Evolutionary conservation across 1,140 invertebrate genomes (phyloP), one percentile per base, ranked within the genome.

Genomic region (Drosophila suzukii): DNA sequence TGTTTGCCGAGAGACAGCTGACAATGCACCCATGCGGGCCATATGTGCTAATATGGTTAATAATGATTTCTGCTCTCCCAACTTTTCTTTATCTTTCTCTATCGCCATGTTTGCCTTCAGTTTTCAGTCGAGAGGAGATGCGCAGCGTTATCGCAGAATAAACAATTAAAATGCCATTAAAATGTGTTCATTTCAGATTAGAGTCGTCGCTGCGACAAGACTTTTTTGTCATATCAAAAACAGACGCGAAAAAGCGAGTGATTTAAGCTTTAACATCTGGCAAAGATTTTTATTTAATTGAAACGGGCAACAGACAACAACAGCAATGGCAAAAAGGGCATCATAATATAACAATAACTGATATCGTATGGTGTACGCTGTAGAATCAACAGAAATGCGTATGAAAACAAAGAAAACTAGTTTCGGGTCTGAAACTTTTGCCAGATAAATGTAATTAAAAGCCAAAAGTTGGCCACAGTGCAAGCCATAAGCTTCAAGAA

Each of bases 361-460:
- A 86, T 86, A 82, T 59, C 73, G 71, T 49, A 47, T 59, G 70
- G 51, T 30, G 53, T 59, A 73, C 51, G 73, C 65, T 78, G 53
- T 58, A 73, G 44, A 79, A 73, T 78, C 73, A 76, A 59, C 58
- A 49, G 62, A 66, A 72, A 58, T 75, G 72, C 55, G 63, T 67
- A 75, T 61, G 67, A 61, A 66, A 49, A 62, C 47, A 59, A 50
- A 77, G 46, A 59, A 76, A 85, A 72, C 81, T 85, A 86, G 83
- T 78, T 74, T 68, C 61, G 76, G 65, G 44, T 43, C 81, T 60
- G 60, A 86, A 86, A 71, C 66, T 86, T 88, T 77, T 62, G 47
- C 63, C 70, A 86, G 83, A 86, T 86, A 88, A 86, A 86, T 86
- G 84, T 86, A 86, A 86, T 88, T 86, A 86, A 86, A 86, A 83